Conservation (phyloP, 1,140 invertebrate species). For the Ceratoteleas bidentatus region DNA sequence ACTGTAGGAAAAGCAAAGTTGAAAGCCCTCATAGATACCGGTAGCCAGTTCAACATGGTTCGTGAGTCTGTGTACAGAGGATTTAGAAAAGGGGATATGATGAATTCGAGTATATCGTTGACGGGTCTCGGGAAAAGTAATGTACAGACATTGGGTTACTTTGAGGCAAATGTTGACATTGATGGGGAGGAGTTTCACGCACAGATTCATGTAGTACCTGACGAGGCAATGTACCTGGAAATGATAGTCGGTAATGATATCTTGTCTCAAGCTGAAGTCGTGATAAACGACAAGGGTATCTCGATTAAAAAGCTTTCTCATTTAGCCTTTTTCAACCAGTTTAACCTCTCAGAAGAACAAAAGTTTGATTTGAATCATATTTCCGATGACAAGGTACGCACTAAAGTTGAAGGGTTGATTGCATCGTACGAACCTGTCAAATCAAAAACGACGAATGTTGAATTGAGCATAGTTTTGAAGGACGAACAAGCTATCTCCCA, state of each 20-base stretch:
- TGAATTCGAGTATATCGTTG: neutral
- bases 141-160: neutral
- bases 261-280: neutral
- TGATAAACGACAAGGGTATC: neutral
- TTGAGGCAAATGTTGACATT: neutral
- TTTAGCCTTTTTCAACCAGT: too few relatives aligned
- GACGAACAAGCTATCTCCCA: neutral
- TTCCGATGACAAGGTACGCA: too few relatives aligned
- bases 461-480: slow-evolving; percentile 17
- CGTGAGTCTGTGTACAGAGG: neutral
- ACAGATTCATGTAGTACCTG: neutral
- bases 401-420: too few relatives aligned
- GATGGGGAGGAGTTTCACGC: neutral
- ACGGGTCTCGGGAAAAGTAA: neutral
- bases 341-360: too few relatives aligned
- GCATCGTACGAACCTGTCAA: too few relatives aligned
- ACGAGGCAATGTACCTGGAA: neutral
- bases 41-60: neutral
- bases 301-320: neutral
- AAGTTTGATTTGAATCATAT: too few relatives aligned
- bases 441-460: neutral
- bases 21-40: neutral
- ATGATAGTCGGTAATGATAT: neutral
- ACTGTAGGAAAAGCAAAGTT: neutral
- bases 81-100: neutral